phyloP scores from a whole-genome alignment of 2,113 vertebrate genomes.

The Corythornis madagascariensis region DNA sequence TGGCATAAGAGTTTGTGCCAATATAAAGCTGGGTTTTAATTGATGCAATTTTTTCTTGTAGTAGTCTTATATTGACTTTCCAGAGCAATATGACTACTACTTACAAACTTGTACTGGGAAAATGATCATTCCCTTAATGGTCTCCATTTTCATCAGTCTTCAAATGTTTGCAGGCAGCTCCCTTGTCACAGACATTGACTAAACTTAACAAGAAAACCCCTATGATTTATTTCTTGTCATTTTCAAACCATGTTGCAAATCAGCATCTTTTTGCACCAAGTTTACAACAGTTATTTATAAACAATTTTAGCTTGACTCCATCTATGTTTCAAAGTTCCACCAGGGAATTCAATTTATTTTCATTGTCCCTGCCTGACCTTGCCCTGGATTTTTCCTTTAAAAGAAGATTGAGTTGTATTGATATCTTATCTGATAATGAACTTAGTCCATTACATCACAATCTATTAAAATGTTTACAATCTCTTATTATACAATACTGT shows the following conservation, averaged over 20 bases:
- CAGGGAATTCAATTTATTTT: not conserved
- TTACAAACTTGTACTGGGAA: not conserved
- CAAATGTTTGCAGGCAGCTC: not conserved
- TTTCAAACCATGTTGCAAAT: not conserved
- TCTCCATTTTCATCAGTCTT: not conserved
- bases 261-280: not conserved
- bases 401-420: not conserved
- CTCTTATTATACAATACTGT: not conserved
- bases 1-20: not conserved
- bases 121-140: not conserved
- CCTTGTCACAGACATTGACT: not conserved
- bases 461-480: not conserved
- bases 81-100: not conserved
- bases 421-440: not conserved
- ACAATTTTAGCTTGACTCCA: not conserved
- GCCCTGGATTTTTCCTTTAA: not conserved
- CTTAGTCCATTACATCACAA: not conserved
- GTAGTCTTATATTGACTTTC: not conserved
- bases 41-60: not conserved
- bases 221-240: not conserved
- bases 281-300: not conserved
- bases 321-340: not conserved
- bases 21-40: not conserved
- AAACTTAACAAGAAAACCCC: not conserved
- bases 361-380: not conserved